phyloP scores from a whole-genome alignment of 2,797 vertebrate species.

The Vireo griseus region DNA sequence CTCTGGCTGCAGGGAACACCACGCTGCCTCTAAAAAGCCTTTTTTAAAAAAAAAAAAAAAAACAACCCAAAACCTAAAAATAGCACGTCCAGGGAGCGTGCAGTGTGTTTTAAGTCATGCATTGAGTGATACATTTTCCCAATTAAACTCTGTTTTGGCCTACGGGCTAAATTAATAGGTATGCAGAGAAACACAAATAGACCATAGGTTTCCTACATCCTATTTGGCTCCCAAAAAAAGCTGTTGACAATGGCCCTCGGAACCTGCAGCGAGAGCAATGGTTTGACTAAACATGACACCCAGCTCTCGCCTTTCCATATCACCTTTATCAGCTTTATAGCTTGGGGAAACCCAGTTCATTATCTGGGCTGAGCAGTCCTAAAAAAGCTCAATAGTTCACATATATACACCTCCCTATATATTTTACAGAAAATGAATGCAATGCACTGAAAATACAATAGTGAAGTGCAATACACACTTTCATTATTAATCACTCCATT shows the following conservation, averaged over 20 bases:
- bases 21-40: background rate
- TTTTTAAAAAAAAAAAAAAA: background rate
- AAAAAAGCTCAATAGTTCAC: background rate
- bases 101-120: background rate
- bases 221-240: background rate
- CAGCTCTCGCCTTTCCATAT: fast-evolving
- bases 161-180: background rate
- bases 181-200: background rate
- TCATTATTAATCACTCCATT: background rate
- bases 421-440: background rate
- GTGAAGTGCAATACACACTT: fast-evolving
- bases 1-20: background rate
- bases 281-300: fast-evolving
- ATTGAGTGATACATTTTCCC: fast-evolving
- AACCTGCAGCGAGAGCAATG: background rate
- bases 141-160: background rate
- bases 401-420: fast-evolving
- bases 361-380: background rate
- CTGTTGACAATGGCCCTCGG: too few relatives aligned
- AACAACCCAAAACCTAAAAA: background rate
- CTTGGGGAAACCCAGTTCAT: background rate
- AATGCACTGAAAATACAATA: fast-evolving
- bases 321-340: background rate
- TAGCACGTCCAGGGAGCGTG: fast-evolving
- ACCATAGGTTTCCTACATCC: background rate